Evolutionary conservation across 2,888 invertebrate genomes (phyloP).

Genomic region (Oscheius sp.): DNA sequence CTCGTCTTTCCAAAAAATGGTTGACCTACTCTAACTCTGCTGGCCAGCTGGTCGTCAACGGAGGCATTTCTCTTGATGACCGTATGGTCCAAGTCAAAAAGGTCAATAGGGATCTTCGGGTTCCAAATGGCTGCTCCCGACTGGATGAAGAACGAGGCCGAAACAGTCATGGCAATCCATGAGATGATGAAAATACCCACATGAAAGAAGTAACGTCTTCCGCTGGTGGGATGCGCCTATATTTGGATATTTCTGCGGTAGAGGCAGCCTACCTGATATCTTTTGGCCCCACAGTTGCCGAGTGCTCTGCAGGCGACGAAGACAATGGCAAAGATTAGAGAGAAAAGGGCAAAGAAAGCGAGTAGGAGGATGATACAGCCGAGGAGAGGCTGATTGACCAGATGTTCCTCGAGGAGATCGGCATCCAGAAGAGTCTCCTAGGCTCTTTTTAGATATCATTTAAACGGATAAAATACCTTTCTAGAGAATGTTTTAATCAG

Average conservation of each 20-base stretch:
- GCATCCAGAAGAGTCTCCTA: slow-evolving; percentile 49
- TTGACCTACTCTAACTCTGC: slow-evolving; percentile 1
- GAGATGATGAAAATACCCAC: slow-evolving; percentile 40
- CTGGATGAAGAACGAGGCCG: slow-evolving; percentile 28
- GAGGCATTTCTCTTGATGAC: slow-evolving; percentile 22
- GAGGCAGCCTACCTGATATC: slow-evolving; percentile 46
- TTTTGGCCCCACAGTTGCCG: slow-evolving; percentile 53
- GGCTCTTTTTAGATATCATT: slow-evolving; percentile 8
- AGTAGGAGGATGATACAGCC: slow-evolving; percentile 45
- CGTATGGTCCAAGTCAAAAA: neutral
- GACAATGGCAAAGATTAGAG: slow-evolving; percentile 41
- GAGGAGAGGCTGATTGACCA: slow-evolving; percentile 48
- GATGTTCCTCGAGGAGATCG: slow-evolving; percentile 47
- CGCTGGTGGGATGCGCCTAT: slow-evolving; percentile 52
- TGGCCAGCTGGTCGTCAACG: neutral
- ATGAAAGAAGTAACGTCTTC: slow-evolving; percentile 43
- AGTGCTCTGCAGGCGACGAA: slow-evolving; percentile 48
- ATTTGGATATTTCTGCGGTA: too few species aligned
- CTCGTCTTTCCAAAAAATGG: too few species aligned
- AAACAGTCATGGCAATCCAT: slow-evolving; percentile 29
- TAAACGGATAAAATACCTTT: slow-evolving; percentile 27
- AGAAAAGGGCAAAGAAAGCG: slow-evolving; percentile 37
- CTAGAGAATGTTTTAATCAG: slow-evolving; percentile 17
- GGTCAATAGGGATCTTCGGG: slow-evolving; percentile 9
- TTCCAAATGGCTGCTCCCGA: slow-evolving; percentile 32